Evolutionary conservation across 2,888 invertebrate species (phyloP), one percentile per base, ranked within the genome.

Genomic region (Melanargia galathea): DNA sequence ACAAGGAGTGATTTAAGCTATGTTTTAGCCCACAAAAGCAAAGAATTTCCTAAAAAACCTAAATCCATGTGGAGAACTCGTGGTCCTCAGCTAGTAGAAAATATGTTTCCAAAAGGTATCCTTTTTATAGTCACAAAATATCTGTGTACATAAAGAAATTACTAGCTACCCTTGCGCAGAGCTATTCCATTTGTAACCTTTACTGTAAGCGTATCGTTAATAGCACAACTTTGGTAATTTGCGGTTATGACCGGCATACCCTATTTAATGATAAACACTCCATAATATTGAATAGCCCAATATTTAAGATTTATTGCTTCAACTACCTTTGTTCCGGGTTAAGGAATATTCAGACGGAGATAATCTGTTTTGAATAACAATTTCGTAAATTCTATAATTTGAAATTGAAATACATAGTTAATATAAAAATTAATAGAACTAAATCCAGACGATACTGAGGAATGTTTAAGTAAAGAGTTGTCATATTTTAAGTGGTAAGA

Each of bases 161-260:
- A 38, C 13, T 13, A 38, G n/a, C 16, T 2, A 45, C 20, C 3
- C 45, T 45, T 16, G 16, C 40, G 16, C 7, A 18, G 45, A 20
- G 51, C 33, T 20, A 51, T 18, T 30, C 51, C 49, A 30, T 64
- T 64, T 64, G 61, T 61, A 49, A 13, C 20, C 49, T 24, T 20
- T 33, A 76, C 68, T 62, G 52, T 54, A 35, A 59, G 56, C 33
- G 57, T 58, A 40, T 38, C 73, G 69, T 73, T 84, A 80, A 86
- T 81, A 73, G 77, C 65, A 69, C 71, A 86, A 86, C 71, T 86
- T 85, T 70, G 77, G 79, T 77, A 79, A 76, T 83, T 81, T 70
- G 61, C 60, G 60, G 66, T 65, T 72, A 71, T 68, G 71, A 69
- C 72, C 71, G 66, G 69, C 69, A 62, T 51, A 57, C 18, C 56